phyloP scores from a whole-genome alignment of 2,797 vertebrate species.

The Molossus alvarezi region DNA sequence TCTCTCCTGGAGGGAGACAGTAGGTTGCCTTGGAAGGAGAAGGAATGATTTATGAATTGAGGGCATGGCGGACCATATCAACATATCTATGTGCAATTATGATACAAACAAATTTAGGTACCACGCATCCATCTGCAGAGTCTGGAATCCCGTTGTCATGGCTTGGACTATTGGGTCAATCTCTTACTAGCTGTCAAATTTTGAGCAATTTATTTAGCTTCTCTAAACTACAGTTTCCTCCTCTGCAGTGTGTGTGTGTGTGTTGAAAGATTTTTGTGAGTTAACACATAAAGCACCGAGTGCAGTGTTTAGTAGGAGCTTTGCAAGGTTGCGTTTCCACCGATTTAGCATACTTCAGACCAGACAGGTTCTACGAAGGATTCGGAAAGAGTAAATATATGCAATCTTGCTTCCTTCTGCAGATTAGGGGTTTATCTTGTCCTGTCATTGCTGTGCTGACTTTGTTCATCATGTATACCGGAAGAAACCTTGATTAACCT shows the following conservation, averaged over 20 bases:
- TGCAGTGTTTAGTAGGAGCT: not conserved
- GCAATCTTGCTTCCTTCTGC: not conserved
- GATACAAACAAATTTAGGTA: not conserved
- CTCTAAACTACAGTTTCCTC: slow-evolving; percentile 24
- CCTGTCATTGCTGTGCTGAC: accelerated
- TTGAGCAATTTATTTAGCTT: not conserved
- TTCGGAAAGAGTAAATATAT: not conserved
- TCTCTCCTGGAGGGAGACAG: not conserved
- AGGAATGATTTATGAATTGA: not conserved
- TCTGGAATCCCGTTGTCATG: not conserved
- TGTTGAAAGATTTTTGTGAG: not conserved
- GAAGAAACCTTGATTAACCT: not conserved
- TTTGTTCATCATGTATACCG: not conserved
- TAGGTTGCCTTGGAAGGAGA: slow-evolving; percentile 1
- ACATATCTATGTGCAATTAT: not conserved
- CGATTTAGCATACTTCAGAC: not conserved
- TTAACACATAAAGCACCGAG: not conserved
- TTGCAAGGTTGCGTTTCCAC: not conserved
- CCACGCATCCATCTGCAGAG: not conserved
- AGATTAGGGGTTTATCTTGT: not conserved
- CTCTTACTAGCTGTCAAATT: not conserved
- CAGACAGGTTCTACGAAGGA: not conserved
- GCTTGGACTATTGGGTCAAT: not conserved
- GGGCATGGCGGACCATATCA: not conserved
- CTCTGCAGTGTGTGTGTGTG: not conserved